phyloP scores from a whole-genome alignment of 1,140 invertebrate genomes.

The Nephila pilipes region DNA sequence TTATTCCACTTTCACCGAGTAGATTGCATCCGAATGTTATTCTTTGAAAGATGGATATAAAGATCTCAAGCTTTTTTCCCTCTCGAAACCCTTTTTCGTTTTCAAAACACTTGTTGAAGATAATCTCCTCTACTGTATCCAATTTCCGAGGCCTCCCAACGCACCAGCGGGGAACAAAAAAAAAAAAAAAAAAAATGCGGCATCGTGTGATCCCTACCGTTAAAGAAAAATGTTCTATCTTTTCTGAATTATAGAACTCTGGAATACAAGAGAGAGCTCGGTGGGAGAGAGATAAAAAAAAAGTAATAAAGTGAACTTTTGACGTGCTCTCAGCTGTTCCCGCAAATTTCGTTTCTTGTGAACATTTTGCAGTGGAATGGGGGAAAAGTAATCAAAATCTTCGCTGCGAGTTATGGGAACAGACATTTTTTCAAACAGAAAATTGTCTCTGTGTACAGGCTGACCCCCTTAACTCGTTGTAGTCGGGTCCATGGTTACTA shows the following conservation, averaged over 20 bases:
- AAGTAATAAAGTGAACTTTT: too few relatives aligned
- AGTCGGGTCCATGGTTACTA: too few relatives aligned
- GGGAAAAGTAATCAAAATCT: too few relatives aligned
- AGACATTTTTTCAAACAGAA: too few relatives aligned
- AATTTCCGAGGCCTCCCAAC: slow-evolving; percentile 8
- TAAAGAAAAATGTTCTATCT: background rate
- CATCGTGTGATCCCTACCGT: background rate
- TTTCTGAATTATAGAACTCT: background rate
- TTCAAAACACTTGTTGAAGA: slow-evolving; percentile 43
- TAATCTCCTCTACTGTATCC: background rate
- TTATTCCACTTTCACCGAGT: too few relatives aligned
- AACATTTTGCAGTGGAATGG: too few relatives aligned
- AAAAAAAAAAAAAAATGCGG: background rate
- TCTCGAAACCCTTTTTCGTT: background rate
- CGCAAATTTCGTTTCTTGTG: too few relatives aligned
- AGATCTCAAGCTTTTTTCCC: background rate
- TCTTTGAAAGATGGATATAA: background rate
- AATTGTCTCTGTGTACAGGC: too few relatives aligned
- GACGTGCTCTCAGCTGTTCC: too few relatives aligned
- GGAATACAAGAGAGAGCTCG: background rate
- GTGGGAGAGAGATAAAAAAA: background rate
- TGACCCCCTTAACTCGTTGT: too few relatives aligned
- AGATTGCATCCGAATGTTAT: background rate
- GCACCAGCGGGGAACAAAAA: background rate
- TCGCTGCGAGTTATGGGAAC: too few relatives aligned